Base-by-base conservation (phyloP, 2,888 invertebrate species). In the Gastracanthus pulcherrimus region DNA sequence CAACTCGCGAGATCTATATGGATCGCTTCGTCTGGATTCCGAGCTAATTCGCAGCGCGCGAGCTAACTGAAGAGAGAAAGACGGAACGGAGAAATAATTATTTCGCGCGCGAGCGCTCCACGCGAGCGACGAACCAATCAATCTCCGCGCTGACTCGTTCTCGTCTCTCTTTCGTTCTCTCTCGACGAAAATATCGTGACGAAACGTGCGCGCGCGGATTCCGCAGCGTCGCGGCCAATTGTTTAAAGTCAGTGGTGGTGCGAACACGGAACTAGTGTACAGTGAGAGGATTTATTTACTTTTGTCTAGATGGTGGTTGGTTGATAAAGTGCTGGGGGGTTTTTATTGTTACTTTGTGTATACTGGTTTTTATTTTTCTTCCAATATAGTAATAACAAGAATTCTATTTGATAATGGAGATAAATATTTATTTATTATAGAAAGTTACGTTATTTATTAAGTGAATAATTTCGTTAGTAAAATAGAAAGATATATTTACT, bases 71-170 rank as follows among this genome's bases (percentile, higher is more conserved):
- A 6, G 64, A 19, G 31, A 38, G 70, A 36, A 11, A 19, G 66
- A 85, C 83, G 82, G 41, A 81, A 79, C 81, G 82, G 84, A 85
- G 86, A 84, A 88, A 88, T 88, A 87, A 89, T 88, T 88, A 87
- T 83, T 84, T 84, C 83, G 83, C 85, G 81, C 85, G 87, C 85
- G n/a, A n/a, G n/a, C n/a, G n/a, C n/a, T n/a, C n/a, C n/a, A n/a
- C 85, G 80, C 79, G 83, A 83, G 76, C 85, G 87, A 86, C 86
- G 81, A 84, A 84, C 83, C 87, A 79, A 88, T 88, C 87, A 86
- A 87, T 88, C 87, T 86, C 83, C 77, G 78, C 74, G 78, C 76
- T 76, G 77, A 79, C 82, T 62, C 34, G n/a, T n/a, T n/a, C n/a
- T n/a, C n/a, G n/a, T 62, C 62, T 55, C 55, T 55, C 34, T 62